These are phyloP conservation scores for cattle (Bos taurus) DNA, from an alignment of 2,113 vertebrate species.

Conservation along the genomic window DNA sequence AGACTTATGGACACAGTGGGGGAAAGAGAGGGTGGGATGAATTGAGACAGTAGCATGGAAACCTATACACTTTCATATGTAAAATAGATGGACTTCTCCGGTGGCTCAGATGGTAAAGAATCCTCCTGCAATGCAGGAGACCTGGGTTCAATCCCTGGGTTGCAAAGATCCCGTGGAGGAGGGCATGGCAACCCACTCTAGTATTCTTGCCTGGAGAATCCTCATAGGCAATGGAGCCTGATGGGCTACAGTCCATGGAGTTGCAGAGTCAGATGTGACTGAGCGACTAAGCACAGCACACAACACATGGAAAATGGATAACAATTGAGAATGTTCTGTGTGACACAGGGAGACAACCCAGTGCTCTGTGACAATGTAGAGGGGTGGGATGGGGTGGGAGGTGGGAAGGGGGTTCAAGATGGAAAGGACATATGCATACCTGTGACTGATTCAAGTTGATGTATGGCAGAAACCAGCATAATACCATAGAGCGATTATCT, in stretches of 20 bases:
- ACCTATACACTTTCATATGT: background rate
- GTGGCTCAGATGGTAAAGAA: background rate
- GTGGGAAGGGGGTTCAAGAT: background rate
- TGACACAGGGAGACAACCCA: background rate
- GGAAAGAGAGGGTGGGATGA: background rate
- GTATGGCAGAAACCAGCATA: background rate
- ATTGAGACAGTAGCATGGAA: background rate
- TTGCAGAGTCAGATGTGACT: background rate
- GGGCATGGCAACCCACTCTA: background rate
- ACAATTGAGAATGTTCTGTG: background rate
- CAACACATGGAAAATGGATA: background rate
- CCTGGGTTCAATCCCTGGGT: background rate
- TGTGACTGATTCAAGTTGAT: background rate
- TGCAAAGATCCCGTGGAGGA: background rate
- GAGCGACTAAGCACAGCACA: background rate
- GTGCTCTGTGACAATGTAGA: accelerated
- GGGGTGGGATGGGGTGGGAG: background rate
- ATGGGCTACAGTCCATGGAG: background rate
- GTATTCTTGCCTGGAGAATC: background rate
- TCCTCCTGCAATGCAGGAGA: background rate
- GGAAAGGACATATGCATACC: background rate
- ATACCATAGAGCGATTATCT: accelerated
- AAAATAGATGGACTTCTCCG: background rate
- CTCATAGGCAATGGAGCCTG: background rate
- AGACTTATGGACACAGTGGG: background rate